phyloP scores from a whole-genome alignment of 53 echinoderm and acorn worm genomes.

The Crossaster papposus region DNA sequence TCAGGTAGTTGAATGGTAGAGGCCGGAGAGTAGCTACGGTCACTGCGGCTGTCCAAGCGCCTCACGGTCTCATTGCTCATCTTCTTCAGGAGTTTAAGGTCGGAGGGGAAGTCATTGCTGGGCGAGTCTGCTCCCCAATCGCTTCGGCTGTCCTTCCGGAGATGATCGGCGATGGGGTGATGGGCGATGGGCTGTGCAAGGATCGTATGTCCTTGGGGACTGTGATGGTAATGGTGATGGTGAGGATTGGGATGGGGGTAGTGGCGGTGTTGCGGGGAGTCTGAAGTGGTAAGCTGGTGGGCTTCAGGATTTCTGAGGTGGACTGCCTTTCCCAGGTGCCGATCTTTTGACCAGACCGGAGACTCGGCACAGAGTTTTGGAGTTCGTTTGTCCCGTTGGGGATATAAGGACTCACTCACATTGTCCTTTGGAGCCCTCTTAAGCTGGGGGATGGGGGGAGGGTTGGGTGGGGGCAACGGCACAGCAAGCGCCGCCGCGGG shows the following conservation, averaged over 20 bases:
- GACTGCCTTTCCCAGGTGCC: conserved; percentile 4
- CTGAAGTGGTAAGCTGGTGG: neutral
- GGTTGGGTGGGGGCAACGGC: conserved; percentile 17
- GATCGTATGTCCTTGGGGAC: neutral
- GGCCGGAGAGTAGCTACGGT: conserved; percentile 49
- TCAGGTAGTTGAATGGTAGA: conserved; percentile 31
- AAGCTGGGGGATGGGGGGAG: conserved; percentile 32
- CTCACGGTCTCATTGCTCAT: conserved; percentile 15
- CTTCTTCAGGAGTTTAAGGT: conserved; percentile 40
- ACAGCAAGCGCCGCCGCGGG: conserved; percentile 16
- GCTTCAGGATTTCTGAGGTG: conserved; percentile 25
- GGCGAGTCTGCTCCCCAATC: conserved; percentile 24
- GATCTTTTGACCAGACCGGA: conserved; percentile 48
- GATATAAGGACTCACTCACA: neutral
- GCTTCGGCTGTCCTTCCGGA: conserved; percentile 52
- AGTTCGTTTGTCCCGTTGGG: conserved; percentile 32
- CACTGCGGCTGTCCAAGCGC: conserved; percentile 40
- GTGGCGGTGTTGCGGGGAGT: conserved; percentile 39
- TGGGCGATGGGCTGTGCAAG: conserved; percentile 1
- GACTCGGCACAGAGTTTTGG: conserved; percentile 50
- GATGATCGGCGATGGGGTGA: conserved; percentile 14
- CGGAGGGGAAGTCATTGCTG: neutral
- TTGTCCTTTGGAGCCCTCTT: conserved; percentile 21
- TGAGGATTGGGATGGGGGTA: conserved; percentile 1
- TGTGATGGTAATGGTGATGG: conserved; percentile 8